Evolutionary conservation across 2,797 vertebrate genomes (phyloP), one percentile per base, ranked within the genome.

Genomic region (Babyrousa celebensis): DNA sequence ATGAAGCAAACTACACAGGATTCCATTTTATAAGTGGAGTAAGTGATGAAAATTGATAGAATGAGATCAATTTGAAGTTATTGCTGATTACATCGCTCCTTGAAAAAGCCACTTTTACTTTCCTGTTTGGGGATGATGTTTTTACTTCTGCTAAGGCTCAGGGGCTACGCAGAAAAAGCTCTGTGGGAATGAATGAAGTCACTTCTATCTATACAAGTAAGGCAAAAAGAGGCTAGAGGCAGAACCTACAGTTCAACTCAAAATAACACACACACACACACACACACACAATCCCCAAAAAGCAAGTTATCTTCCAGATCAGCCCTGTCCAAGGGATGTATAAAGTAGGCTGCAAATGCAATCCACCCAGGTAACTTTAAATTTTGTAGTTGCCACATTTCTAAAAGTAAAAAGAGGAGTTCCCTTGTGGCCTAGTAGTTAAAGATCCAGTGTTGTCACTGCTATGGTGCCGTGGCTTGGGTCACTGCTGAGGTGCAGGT

Each of bases 261-360:
- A 89, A 97, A 86, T 80, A 56, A 52, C 52, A 40, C 74, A 58
- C 11, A n/a, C 14, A 36, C 56, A 71, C 17, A 60, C 17, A 29
- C 4, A 48, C 12, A n/a, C 1, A 56, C 36, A 68, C 5, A 40
- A 23, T 8, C 12, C 43, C 2, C 18, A 70, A 17, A 3, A 40
- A 95, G 78, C 23, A 83, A 78, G 65, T 65, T 85, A 74, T 70
- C 65, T 94, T 88, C 86, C 52, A 96, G 84, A 29, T 89, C 52
- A 71, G 54, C 58, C 43, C 77, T 91, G 36, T 32, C 85, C 67
- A 93, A 36, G 74, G 65, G 36, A 75, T 56, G 25, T 32, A 75
- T 48, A 63, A 85, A 75, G 65, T 58, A 29, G 85, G 65, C 40
- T 62, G 93, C 29, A 84, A 88, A 58, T 52, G 75, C 17, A 80